phyloP scores from a whole-genome alignment of 2,888 invertebrate genomes.

The Sarcophaga caerulescens region DNA sequence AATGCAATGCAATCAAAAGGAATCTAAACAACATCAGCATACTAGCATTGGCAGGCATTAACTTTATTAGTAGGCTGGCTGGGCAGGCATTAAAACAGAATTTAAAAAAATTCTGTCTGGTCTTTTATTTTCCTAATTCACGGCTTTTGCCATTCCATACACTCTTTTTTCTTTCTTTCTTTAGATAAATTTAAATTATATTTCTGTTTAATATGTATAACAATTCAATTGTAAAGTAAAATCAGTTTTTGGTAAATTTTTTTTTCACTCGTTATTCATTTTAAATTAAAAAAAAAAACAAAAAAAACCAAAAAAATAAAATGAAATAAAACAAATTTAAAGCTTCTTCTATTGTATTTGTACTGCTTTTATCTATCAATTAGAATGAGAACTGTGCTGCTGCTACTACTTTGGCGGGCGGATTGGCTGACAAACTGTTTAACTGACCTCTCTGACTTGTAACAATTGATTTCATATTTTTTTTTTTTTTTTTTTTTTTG shows the following conservation, averaged over 20 bases:
- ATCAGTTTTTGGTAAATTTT: constrained; percentile 20
- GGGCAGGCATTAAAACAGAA: no score
- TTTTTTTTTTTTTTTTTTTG: neutral
- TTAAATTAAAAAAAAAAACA: no score
- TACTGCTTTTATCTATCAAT: constrained; percentile 53
- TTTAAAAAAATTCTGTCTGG: constrained; percentile 7
- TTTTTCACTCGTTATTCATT: no score
- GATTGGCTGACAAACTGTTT: constrained; percentile 18
- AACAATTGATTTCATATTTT: constrained; percentile 56
- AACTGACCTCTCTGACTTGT: constrained; percentile 60
- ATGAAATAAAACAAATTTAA: constrained; percentile 3
- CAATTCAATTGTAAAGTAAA: constrained; percentile 62
- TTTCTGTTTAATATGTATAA: constrained; percentile 36
- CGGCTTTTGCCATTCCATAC: neutral
- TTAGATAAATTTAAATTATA: constrained; percentile 48
- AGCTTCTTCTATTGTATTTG: constrained; percentile 35
- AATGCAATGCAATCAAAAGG: constrained; percentile 35
- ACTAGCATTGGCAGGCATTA: neutral
- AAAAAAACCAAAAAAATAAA: no score
- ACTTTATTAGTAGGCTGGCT: no score
- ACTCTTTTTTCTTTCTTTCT: constrained; percentile 32
- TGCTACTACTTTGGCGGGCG: neutral
- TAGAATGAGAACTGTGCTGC: neutral
- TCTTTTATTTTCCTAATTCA: neutral
- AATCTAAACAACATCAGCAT: neutral